These are phyloP conservation scores for Mormyrus iriodes DNA, from an alignment of 2,113 vertebrate species.

Conservation along the genomic window DNA sequence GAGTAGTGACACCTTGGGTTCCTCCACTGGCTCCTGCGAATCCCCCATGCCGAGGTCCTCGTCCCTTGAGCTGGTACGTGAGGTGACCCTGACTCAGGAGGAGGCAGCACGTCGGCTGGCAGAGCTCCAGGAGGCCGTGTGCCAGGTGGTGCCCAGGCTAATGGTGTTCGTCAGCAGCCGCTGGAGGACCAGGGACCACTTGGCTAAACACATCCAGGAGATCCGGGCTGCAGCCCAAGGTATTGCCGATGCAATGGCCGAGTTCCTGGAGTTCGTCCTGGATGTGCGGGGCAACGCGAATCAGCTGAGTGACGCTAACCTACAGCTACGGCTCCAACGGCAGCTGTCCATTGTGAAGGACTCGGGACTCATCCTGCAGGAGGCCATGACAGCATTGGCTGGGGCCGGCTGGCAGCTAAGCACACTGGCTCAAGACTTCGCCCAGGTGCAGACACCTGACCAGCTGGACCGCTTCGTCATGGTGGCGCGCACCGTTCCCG, in stretches of 20 bases:
- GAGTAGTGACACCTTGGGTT: constrained; percentile 57
- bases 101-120: constrained; percentile 61
- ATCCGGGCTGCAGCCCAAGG: constrained; percentile 66
- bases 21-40: constrained; percentile 65
- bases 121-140: constrained; percentile 69
- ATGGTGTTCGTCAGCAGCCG: constrained; percentile 86
- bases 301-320: constrained; percentile 62
- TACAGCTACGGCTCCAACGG: constrained; percentile 73
- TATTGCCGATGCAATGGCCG: constrained; percentile 58
- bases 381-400: constrained; percentile 65
- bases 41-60: constrained; percentile 50
- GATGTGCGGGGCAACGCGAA: constrained; percentile 60
- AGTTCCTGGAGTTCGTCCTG: constrained; percentile 73
- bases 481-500: constrained; percentile 80
- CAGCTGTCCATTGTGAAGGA: constrained; percentile 72
- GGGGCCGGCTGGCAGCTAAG: constrained; percentile 66
- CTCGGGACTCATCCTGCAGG: constrained; percentile 74
- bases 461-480: constrained; percentile 85
- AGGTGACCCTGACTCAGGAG: constrained; percentile 63
- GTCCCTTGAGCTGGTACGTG: constrained; percentile 57
- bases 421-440: constrained; percentile 61
- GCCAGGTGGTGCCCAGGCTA: constrained; percentile 61
- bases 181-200: constrained; percentile 73
- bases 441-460: constrained; percentile 62
- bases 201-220: constrained; percentile 69